Base-by-base conservation (phyloP, 2,888 invertebrate species). In the Hirtodrosophila histrioides region DNA sequence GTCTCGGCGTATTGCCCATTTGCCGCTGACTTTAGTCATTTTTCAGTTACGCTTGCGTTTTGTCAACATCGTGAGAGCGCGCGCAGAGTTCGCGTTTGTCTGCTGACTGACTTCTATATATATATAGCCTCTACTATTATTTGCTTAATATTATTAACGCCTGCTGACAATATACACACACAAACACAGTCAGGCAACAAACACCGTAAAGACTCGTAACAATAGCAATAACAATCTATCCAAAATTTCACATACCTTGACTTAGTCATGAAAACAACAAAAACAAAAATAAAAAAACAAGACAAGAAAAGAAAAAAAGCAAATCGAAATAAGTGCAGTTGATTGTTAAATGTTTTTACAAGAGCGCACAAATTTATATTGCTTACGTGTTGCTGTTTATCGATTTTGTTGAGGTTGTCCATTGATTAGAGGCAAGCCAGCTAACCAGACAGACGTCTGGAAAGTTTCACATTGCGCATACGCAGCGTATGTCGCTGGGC, bases 41-140 rank as follows among this genome's bases (percentile, higher is more conserved):
- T 83, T 88, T 85, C 69, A 85, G 88, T 86, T 75, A 81, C 84
- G 84, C 79, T 88, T 73, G 85, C 83, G 88, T 74, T 88, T 84
- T 86, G 83, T 84, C 88, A 84, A 84, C 88, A 78, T 76, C 82
- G 86, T 83, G 88, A 75, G 81, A 73, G 69, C 77, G 62, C 80
- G 84, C 80, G 78, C 78, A 58, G 50, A 36, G 57, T 48, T 53
- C 69, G 64, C 65, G 66, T 76, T 57, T 58, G 58, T 71, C 62
- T 78, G 60, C 46, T 6, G 7, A 31, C 9, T 8, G 4, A 60
- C 65, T 53, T 57, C 54, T 23, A 31, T 29, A 53, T 54, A 36
- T 43, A 58, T 44, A 60, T 6, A 50, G 41, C 62, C 54, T 49
- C 41, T 40, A 56, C 62, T 63, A 40, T 37, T 64, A 67, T 64